Percentiles rank a stretch among this genome's conserved stretches.
These are phyloP conservation scores for Leptinotarsa peninsularis DNA, from an alignment of 2,888 invertebrate species.

Conservation along the genomic window DNA sequence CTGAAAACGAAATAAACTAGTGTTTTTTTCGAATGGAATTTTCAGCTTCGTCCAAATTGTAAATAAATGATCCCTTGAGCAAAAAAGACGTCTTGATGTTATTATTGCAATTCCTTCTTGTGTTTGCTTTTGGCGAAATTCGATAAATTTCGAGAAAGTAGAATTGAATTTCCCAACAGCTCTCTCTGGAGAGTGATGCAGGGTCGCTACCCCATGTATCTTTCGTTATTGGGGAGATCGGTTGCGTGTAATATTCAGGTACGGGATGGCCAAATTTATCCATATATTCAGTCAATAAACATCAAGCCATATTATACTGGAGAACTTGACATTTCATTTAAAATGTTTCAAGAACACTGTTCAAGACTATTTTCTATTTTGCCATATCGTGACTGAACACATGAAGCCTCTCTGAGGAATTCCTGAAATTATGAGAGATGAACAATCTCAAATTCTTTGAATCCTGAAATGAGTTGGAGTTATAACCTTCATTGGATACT, in stretches of 20 bases:
- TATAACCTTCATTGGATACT: no score
- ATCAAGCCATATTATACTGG: no score
- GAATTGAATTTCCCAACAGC: slow-evolving; percentile 25
- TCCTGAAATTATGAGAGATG: no score
- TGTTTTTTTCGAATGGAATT: slow-evolving; percentile 21
- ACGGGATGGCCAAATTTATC: background rate
- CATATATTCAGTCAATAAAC: no score
- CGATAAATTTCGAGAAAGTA: slow-evolving; percentile 24
- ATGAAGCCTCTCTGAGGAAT: no score
- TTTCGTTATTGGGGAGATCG: background rate
- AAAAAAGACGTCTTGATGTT: slow-evolving; percentile 23
- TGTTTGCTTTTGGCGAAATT: slow-evolving; percentile 26
- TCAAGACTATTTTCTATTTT: no score
- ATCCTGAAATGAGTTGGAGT: no score
- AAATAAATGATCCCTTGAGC: slow-evolving; percentile 20
- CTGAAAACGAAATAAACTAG: slow-evolving; percentile 19
- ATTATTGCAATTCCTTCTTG: slow-evolving; percentile 19
- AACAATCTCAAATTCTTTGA: no score
- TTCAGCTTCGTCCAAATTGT: slow-evolving; percentile 23
- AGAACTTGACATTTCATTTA: no score
- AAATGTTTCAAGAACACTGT: no score
- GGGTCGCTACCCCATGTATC: background rate
- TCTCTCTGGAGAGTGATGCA: slow-evolving; percentile 18
- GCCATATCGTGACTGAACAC: no score
- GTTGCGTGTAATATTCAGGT: background rate